Conservation (phyloP, 2,113 vertebrate genomes). For the Lepus americanus region DNA sequence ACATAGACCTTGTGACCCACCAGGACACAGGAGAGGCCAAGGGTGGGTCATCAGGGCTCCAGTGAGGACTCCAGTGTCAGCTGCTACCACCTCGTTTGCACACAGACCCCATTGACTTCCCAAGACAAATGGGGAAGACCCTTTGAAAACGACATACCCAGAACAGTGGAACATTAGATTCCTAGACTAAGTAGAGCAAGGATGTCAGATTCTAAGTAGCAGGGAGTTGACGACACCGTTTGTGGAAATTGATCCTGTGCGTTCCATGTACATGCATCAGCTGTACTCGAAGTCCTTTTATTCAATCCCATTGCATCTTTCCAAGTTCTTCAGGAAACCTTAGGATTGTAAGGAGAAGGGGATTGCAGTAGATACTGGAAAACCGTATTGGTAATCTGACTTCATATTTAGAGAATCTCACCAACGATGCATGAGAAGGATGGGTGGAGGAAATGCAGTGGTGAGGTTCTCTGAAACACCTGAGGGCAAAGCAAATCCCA, state of each 20-base stretch:
- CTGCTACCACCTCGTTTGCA: neutral
- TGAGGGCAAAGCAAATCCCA: neutral
- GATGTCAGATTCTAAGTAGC: neutral
- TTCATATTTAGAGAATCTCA: neutral
- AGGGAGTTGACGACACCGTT: neutral
- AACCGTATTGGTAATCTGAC: neutral
- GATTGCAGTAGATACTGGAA: neutral
- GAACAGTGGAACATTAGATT: neutral
- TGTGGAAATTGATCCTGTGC: neutral
- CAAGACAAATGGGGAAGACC: neutral
- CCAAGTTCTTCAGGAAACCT: neutral
- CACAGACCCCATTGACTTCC: neutral
- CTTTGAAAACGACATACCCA: neutral
- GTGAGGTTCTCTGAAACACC: neutral
- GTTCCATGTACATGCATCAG: neutral
- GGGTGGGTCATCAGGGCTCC: neutral
- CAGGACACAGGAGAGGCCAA: neutral
- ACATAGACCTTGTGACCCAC: neutral
- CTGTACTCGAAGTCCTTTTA: no score
- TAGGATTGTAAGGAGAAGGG: neutral
- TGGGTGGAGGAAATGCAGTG: neutral
- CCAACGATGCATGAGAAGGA: neutral
- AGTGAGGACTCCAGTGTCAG: neutral
- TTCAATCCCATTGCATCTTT: neutral
- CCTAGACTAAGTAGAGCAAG: neutral